Evolutionary conservation across 2,888 invertebrate species (phyloP).

Genomic region (Leptopterna dolabrata): DNA sequence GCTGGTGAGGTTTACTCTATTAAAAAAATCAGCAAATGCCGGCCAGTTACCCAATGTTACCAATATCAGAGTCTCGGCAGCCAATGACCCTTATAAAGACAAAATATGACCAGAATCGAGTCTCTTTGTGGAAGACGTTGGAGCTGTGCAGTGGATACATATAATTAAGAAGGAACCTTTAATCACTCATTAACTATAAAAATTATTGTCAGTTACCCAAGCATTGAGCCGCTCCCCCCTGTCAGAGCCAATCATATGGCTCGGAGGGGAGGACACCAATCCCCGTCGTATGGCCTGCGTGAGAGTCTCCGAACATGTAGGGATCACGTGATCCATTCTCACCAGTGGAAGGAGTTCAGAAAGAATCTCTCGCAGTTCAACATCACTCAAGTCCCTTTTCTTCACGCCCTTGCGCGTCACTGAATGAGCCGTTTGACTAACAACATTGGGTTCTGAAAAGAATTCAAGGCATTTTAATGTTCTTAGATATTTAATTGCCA

Average conservation of each 20-base stretch:
- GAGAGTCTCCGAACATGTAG: slow-evolving; percentile 83
- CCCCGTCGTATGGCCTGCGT: slow-evolving; percentile 78
- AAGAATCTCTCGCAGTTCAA: slow-evolving; percentile 85
- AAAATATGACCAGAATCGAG: too few relatives aligned
- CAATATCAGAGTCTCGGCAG: too few relatives aligned
- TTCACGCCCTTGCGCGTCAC: slow-evolving; percentile 87
- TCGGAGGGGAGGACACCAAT: slow-evolving; percentile 83
- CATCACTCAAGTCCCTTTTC: slow-evolving; percentile 85
- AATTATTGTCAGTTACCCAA: slow-evolving; percentile 35
- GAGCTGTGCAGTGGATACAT: too few relatives aligned
- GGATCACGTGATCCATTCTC: slow-evolving; percentile 89
- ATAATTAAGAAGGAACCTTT: too few relatives aligned
- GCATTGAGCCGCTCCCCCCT: slow-evolving; percentile 50
- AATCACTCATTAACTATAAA: too few relatives aligned
- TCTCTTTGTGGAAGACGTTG: too few relatives aligned
- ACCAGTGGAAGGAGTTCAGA: slow-evolving; percentile 86
- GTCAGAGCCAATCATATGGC: slow-evolving; percentile 79
- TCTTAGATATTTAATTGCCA: too few relatives aligned
- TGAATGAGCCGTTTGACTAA: slow-evolving; percentile 93
- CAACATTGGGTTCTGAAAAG: slow-evolving; percentile 82
- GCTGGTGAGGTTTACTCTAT: too few relatives aligned
- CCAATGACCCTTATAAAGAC: too few relatives aligned
- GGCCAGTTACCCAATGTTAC: too few relatives aligned
- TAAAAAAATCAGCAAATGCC: too few relatives aligned
- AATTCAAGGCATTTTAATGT: slow-evolving; percentile 59